phyloP scores from a whole-genome alignment of 2,888 invertebrate species.

The Chrysotoxum bicinctum region DNA sequence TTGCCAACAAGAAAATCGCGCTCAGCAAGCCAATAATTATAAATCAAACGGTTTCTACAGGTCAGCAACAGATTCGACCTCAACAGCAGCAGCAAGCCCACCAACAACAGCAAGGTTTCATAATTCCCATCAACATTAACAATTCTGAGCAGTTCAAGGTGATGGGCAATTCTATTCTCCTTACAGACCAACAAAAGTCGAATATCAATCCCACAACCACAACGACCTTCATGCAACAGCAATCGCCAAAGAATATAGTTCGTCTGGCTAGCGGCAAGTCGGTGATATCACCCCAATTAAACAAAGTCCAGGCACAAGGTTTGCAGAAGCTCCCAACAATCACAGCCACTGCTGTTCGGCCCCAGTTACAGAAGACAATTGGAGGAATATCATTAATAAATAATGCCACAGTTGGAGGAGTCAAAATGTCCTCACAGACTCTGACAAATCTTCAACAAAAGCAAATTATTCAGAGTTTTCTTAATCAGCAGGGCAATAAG shows the following conservation, averaged over 20 bases:
- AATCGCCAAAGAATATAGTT: conserved; percentile 76
- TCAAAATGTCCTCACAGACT: conserved; percentile 79
- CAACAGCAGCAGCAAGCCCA: conserved; percentile 71
- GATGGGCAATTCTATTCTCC: conserved; percentile 61
- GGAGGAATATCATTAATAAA: conserved; percentile 74
- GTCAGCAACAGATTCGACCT: conserved; percentile 70
- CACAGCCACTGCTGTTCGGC: conserved; percentile 66
- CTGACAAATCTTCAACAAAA: conserved; percentile 80
- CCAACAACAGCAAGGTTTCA: conserved; percentile 75
- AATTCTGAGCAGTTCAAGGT: conserved; percentile 73
- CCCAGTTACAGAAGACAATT: conserved; percentile 72
- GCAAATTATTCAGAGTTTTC: conserved; percentile 77
- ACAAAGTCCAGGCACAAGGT: conserved; percentile 48
- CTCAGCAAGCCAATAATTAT: conserved; percentile 79
- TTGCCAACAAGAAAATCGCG: conserved; percentile 58
- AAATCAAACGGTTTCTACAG: conserved; percentile 73
- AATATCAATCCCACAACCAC: conserved; percentile 43
- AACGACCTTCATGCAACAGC: conserved; percentile 36
- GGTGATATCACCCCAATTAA: conserved; percentile 57
- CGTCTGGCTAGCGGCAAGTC: conserved; percentile 73
- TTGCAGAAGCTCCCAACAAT: conserved; percentile 56
- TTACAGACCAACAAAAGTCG: conserved; percentile 63
- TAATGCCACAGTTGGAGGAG: conserved; percentile 70
- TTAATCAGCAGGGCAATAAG: conserved; percentile 74
- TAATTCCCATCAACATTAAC: conserved; percentile 76